These are phyloP conservation scores for Planiliza haematocheilus DNA, from an alignment of 2,113 vertebrate species.

Conservation along the genomic window DNA sequence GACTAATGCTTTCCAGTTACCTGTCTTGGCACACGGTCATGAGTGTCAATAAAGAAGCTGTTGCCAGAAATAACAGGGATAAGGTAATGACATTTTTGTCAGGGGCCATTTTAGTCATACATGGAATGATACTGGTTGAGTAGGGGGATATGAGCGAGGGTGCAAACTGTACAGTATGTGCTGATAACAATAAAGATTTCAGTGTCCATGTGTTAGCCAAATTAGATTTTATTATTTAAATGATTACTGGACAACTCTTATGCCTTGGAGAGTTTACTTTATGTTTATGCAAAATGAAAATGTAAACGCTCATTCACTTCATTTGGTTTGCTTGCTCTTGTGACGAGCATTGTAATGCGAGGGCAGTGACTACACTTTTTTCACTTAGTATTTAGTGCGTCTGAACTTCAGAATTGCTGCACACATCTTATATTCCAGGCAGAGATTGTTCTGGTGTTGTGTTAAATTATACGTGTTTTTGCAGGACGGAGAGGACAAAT, in stretches of 20 bases:
- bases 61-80: slow-evolving; percentile 30
- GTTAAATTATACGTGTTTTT: neutral
- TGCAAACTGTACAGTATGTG: slow-evolving; percentile 6
- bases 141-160: accelerated
- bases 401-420: neutral
- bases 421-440: neutral
- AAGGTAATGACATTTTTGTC: slow-evolving; percentile 15
- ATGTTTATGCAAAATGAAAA: slow-evolving; percentile 14
- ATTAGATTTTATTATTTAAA: slow-evolving; percentile 21
- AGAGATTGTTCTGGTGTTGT: slow-evolving; percentile 2
- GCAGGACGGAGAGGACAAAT: neutral
- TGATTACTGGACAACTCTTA: neutral
- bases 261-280: no score
- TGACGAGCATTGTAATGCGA: slow-evolving; percentile 15
- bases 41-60: slow-evolving; percentile 21
- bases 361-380: slow-evolving; percentile 24
- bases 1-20: slow-evolving; percentile 45
- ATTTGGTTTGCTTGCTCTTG: slow-evolving; percentile 23
- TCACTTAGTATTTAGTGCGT: slow-evolving; percentile 8
- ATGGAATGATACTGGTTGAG: slow-evolving; percentile 15
- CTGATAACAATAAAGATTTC: slow-evolving; percentile 27
- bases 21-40: slow-evolving; percentile 17
- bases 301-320: slow-evolving; percentile 13
- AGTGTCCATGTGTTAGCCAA: slow-evolving; percentile 12
- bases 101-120: neutral